Percentiles rank a stretch among this genome's conserved stretches.
Evolutionary conservation across 1,140 invertebrate species (phyloP).

Genomic region (Sipha flava): DNA sequence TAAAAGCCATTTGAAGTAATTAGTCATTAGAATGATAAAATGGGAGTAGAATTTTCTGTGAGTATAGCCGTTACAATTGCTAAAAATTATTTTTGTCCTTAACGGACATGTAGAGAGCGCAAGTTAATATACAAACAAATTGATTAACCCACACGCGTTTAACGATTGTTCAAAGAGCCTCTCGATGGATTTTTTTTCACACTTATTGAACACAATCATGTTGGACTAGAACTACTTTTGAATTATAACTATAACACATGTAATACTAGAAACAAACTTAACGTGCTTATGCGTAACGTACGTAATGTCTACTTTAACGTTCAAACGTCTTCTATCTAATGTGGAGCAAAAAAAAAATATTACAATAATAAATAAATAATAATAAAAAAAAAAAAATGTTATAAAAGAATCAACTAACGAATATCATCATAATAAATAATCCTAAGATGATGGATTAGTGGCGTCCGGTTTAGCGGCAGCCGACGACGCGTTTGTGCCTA

Average conservation of each 20-base stretch:
- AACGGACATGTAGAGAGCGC: not conserved
- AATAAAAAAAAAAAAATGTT: no score
- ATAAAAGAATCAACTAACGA: not conserved
- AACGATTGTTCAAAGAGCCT: not conserved
- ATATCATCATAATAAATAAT: not conserved
- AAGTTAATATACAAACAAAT: not conserved
- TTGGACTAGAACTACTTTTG: not conserved
- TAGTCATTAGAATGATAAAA: not conserved
- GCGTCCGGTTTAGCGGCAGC: not conserved
- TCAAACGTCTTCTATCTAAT: no score
- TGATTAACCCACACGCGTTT: not conserved
- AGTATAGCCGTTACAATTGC: not conserved
- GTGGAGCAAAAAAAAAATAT: no score
- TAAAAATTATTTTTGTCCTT: not conserved
- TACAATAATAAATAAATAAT: no score
- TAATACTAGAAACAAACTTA: not conserved
- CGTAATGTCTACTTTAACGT: not conserved
- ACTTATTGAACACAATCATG: not conserved
- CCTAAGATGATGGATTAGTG: not conserved
- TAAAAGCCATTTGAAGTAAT: not conserved
- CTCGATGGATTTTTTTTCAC: not conserved
- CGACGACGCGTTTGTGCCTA: not conserved
- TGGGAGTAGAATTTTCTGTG: not conserved
- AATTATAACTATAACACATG: not conserved
- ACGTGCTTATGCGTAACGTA: not conserved